A percentile compares a stretch with the other conserved stretches of the same genome.
These are phyloP conservation scores for Indicator indicator DNA, from an alignment of 2,113 vertebrate species.

Conservation along the genomic window DNA sequence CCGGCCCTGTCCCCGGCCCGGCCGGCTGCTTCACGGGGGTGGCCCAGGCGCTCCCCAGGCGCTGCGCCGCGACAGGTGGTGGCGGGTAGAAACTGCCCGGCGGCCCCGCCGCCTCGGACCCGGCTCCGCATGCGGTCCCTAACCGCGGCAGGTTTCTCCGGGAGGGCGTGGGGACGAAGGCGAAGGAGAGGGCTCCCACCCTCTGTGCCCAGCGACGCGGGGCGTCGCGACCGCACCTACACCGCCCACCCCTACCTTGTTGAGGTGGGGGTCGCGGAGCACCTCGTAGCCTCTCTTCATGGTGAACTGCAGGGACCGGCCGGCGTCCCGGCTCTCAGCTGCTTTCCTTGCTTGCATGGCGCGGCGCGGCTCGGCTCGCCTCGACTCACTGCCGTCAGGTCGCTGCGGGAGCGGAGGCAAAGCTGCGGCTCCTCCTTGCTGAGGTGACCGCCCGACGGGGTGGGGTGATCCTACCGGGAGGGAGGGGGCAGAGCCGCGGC, in stretches of 20 bases:
- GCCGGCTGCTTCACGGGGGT: neutral
- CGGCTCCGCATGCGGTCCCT: neutral
- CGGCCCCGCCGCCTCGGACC: neutral
- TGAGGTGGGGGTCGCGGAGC: slow-evolving; percentile 84
- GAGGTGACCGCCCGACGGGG: slow-evolving; percentile 46
- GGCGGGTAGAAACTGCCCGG: neutral
- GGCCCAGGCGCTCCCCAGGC: neutral
- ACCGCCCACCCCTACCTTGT: slow-evolving; percentile 80
- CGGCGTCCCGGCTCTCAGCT: neutral
- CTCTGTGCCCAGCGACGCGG: neutral
- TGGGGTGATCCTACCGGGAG: slow-evolving; percentile 27
- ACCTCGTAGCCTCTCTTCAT: slow-evolving; percentile 86
- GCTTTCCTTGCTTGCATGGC: slow-evolving; percentile 22
- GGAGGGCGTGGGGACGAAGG: neutral
- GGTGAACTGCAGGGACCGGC: slow-evolving; percentile 64
- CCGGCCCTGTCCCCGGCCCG: neutral
- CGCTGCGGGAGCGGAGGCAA: neutral
- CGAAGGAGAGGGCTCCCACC: neutral
- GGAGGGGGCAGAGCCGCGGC: slow-evolving; percentile 15
- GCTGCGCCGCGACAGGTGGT: neutral
- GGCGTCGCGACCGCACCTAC: neutral
- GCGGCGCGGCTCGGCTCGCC: neutral
- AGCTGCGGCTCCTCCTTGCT: slow-evolving; percentile 21
- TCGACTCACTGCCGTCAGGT: neutral
- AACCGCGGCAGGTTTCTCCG: neutral